Conservation (phyloP, 2,797 vertebrate genomes). For the Glyptemys insculpta region DNA sequence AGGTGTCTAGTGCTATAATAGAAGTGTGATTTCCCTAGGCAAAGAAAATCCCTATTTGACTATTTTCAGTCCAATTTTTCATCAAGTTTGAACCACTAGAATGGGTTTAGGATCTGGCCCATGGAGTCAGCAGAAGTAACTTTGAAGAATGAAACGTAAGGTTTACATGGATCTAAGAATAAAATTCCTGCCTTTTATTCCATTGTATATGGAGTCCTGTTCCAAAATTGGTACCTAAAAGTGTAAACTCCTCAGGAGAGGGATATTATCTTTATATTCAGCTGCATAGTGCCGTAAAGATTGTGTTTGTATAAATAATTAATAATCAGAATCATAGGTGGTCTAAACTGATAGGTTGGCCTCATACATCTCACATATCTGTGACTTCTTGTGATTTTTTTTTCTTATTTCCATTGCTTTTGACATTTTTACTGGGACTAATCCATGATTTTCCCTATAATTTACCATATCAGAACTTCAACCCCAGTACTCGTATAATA, state of each 20-base stretch:
- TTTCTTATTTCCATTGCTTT: slow-evolving; percentile 34
- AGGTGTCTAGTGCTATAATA: not conserved
- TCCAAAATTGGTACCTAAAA: not conserved
- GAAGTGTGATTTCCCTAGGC: not conserved
- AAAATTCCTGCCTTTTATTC: not conserved
- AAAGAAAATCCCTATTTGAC: not conserved
- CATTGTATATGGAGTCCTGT: not conserved
- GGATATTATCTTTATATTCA: not conserved
- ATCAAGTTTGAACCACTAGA: not conserved
- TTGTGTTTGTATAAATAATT: slow-evolving; percentile 14
- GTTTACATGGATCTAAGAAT: rapidly evolving
- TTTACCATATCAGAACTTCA: slow-evolving; percentile 6
- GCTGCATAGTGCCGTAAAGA: not conserved
- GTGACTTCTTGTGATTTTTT: not conserved
- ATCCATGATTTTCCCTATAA: slow-evolving; percentile 34
- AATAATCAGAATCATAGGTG: not conserved
- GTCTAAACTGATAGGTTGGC: slow-evolving; percentile 8
- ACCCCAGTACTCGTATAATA: not conserved
- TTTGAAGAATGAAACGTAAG: rapidly evolving
- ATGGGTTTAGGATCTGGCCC: not conserved
- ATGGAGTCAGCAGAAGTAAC: rapidly evolving
- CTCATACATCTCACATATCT: rapidly evolving
- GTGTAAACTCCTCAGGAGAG: not conserved
- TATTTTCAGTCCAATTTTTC: not conserved
- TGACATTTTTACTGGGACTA: slow-evolving; percentile 46